Evolutionary conservation across 2,888 invertebrate genomes (phyloP).

Genomic region (Trissolcus japonicus): DNA sequence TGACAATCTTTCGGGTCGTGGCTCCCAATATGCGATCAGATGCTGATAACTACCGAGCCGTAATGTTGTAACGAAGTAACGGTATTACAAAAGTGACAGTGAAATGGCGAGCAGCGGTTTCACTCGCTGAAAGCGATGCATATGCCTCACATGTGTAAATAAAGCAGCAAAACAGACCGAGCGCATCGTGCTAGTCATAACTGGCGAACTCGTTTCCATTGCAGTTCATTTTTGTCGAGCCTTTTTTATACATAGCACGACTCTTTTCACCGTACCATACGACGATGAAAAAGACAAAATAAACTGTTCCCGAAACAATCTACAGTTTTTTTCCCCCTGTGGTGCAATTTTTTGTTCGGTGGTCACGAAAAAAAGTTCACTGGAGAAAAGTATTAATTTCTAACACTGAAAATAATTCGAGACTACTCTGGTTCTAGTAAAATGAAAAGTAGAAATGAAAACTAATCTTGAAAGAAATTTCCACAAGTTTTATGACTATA

Average conservation of each 20-base stretch:
- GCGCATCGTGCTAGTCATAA: slow-evolving; percentile 53
- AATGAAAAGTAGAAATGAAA: no score
- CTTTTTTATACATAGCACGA: slow-evolving; percentile 1
- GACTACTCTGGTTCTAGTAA: no score
- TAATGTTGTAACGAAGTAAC: slow-evolving; percentile 61
- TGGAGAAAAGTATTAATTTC: no score
- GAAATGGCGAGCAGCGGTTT: slow-evolving; percentile 68
- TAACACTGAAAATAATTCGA: no score
- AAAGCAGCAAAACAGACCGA: slow-evolving; percentile 47
- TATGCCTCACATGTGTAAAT: slow-evolving; percentile 58
- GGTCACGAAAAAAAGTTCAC: no score
- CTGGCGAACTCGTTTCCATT: slow-evolving; percentile 30
- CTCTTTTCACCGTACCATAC: no score
- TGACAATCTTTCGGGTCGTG: slow-evolving; percentile 42
- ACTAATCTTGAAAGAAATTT: no score
- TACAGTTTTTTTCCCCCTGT: background rate
- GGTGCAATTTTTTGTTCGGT: slow-evolving; percentile 3
- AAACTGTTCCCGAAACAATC: background rate
- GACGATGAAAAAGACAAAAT: no score
- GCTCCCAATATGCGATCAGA: slow-evolving; percentile 44
- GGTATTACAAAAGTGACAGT: slow-evolving; percentile 74
- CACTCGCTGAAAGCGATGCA: slow-evolving; percentile 69
- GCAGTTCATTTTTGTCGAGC: slow-evolving; percentile 4
- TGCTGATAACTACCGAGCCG: slow-evolving; percentile 51
- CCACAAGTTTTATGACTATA: no score